phyloP scores from a whole-genome alignment of 2,888 invertebrate species.

The Neoscelio sp. region DNA sequence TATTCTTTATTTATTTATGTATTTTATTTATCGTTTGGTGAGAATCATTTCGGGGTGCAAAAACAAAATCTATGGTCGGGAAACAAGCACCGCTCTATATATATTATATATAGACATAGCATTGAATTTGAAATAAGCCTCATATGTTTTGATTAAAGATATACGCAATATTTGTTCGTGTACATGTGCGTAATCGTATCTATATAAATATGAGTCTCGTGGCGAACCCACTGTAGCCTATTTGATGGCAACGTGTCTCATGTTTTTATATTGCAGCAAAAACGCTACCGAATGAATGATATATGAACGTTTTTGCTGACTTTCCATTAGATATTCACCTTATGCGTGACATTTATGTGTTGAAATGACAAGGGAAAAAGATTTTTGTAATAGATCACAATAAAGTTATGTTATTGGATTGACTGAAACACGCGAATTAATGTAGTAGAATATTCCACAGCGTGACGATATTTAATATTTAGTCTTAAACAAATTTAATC shows the following conservation, averaged over 20 bases:
- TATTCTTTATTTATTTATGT: too few relatives aligned
- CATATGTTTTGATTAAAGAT: conserved; percentile 5
- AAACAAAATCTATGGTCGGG: too few relatives aligned
- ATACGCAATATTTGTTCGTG: conserved; percentile 2
- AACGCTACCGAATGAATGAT: conserved; percentile 47
- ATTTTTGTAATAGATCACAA: not conserved
- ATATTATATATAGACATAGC: too few relatives aligned
- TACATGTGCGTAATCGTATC: conserved; percentile 9
- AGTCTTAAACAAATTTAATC: too few relatives aligned
- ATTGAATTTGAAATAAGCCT: not conserved
- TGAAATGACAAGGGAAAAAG: not conserved
- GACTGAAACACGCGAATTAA: too few relatives aligned
- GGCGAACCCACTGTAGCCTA: conserved; percentile 24
- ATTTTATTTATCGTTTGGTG: too few relatives aligned
- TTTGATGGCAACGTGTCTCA: conserved; percentile 33
- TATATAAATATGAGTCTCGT: conserved; percentile 31
- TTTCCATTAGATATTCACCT: conserved; percentile 28
- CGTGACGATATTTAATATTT: too few relatives aligned
- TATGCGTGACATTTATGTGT: conserved; percentile 12
- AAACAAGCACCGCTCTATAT: too few relatives aligned
- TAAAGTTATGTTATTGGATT: too few relatives aligned
- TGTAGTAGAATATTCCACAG: too few relatives aligned
- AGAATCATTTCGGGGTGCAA: too few relatives aligned
- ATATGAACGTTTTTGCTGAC: conserved; percentile 43
- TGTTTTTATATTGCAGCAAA: conserved; percentile 58